These are phyloP conservation scores for Syngnathus scovelli DNA, from an alignment of 2,113 vertebrate species.

Conservation along the genomic window DNA sequence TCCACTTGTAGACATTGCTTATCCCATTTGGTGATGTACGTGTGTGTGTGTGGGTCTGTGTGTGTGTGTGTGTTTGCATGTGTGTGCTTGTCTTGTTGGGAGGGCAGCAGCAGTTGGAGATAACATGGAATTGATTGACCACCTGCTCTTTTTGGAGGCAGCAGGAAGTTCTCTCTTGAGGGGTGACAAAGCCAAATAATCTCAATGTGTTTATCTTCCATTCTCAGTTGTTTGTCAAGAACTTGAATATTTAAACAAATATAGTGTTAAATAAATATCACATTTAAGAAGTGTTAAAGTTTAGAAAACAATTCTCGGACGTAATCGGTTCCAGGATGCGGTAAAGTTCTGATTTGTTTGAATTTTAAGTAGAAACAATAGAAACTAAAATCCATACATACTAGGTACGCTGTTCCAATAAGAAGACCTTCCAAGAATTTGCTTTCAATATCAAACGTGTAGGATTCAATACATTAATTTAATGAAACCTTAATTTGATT, in stretches of 20 bases:
- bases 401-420: not conserved
- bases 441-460: not conserved
- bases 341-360: not conserved
- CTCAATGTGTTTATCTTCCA: not conserved
- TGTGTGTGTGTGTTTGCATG: too few species aligned
- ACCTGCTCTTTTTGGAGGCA: slow-evolving; percentile 53
- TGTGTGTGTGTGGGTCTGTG: too few species aligned
- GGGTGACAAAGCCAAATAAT: slow-evolving; percentile 39
- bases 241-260: slow-evolving; percentile 3
- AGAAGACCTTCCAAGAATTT: not conserved
- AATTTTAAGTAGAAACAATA: not conserved
- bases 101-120: slow-evolving; percentile 45
- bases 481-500: not conserved
- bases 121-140: slow-evolving; percentile 56
- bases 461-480: not conserved
- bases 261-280: not conserved
- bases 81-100: slow-evolving; percentile 13
- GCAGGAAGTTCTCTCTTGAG: slow-evolving; percentile 23
- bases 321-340: not conserved
- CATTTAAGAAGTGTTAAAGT: not conserved
- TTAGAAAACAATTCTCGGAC: too few species aligned
- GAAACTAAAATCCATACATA: not conserved
- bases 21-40: slow-evolving; percentile 19
- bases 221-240: slow-evolving; percentile 9
- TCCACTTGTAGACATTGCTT: not conserved